phyloP scores from a whole-genome alignment of 2,888 invertebrate genomes.

The Pristionchus arcanus region DNA sequence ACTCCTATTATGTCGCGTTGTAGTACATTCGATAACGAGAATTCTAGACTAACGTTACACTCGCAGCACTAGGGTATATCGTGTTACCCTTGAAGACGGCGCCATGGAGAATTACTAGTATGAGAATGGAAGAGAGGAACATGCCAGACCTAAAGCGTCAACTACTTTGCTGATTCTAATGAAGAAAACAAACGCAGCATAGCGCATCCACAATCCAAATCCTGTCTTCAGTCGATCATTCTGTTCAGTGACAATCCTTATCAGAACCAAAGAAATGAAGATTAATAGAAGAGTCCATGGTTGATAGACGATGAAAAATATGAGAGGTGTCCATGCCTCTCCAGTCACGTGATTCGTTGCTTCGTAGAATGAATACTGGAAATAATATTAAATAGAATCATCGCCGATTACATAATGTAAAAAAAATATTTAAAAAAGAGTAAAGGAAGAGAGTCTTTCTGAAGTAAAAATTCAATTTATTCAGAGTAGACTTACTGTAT shows the following conservation, averaged over 20 bases:
- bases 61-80: constrained; percentile 2
- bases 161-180: not conserved
- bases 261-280: not conserved
- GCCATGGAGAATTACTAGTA: not conserved
- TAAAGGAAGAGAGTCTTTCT: too few relatives aligned
- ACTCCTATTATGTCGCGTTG: not conserved
- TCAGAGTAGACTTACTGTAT: not conserved
- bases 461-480: too few relatives aligned
- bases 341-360: not conserved
- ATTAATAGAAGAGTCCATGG: constrained; percentile 7
- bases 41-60: not conserved
- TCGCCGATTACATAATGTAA: not conserved
- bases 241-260: not conserved
- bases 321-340: constrained; percentile 30
- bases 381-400: too few relatives aligned
- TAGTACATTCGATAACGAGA: not conserved
- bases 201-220: not conserved
- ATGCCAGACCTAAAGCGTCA: not conserved
- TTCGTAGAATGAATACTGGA: constrained; percentile 33
- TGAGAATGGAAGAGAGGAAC: constrained; percentile 17
- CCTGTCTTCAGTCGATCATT: not conserved
- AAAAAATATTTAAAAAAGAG: too few relatives aligned
- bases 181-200: not conserved
- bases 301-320: constrained; percentile 20
- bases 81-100: constrained; percentile 45